phyloP scores from a whole-genome alignment of 1,140 invertebrate genomes.

The Cydia strobilella region DNA sequence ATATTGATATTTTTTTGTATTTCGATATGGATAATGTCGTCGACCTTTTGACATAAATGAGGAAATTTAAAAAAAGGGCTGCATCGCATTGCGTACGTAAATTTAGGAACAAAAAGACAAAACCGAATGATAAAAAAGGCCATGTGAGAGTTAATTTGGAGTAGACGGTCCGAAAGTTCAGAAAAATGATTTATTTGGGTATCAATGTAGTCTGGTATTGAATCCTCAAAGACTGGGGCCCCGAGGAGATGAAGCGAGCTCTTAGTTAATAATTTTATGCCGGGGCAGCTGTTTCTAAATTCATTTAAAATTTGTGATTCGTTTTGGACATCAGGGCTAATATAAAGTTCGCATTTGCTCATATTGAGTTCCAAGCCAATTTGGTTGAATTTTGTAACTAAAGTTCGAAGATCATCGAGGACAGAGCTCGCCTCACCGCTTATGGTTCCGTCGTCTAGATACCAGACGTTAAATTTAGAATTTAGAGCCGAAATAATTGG shows the following conservation, averaged over 20 bases:
- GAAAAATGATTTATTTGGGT: background rate
- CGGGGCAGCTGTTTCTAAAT: background rate
- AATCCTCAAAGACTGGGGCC: conserved; percentile 5
- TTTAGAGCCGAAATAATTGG: no score
- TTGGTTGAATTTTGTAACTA: background rate
- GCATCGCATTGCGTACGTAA: conserved; percentile 22
- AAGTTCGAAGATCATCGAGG: background rate
- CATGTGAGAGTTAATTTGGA: conserved; percentile 23
- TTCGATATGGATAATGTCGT: no score
- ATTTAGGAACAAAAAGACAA: conserved; percentile 31
- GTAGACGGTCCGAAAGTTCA: conserved; percentile 1
- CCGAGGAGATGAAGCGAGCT: conserved; percentile 11
- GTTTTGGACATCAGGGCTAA: background rate
- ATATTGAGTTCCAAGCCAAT: background rate
- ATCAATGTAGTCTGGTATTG: background rate
- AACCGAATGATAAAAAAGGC: conserved; percentile 12
- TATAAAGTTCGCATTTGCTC: background rate
- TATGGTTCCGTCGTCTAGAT: no score
- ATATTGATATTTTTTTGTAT: no score
- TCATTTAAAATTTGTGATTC: background rate
- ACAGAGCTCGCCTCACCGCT: background rate
- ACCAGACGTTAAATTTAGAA: no score
- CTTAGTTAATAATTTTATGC: background rate
- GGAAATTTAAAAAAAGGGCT: background rate
- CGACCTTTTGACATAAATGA: no score